Percentiles rank a stretch among this genome's conserved stretches.
These are phyloP conservation scores for Danio rerio DNA, from an alignment of 2,113 vertebrate species.

Conservation along the genomic window DNA sequence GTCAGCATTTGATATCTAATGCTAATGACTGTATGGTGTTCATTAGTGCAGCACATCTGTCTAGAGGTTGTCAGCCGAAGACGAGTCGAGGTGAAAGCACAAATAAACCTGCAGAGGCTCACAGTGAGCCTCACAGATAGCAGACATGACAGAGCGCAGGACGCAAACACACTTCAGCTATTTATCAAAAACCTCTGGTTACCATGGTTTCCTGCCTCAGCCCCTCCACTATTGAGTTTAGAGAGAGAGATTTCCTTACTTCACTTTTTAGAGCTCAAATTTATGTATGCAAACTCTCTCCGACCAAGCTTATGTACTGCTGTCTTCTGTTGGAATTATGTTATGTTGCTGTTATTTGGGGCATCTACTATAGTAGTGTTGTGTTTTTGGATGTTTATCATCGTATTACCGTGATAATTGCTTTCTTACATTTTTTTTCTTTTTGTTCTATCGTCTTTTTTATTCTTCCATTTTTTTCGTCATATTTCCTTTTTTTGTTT, in stretches of 20 bases:
- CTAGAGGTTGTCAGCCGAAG: neutral
- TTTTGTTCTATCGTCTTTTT: too few relatives aligned
- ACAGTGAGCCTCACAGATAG: neutral
- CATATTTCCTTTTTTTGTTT: too few relatives aligned
- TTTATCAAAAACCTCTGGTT: slow-evolving; percentile 34
- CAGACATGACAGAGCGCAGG: slow-evolving; percentile 2
- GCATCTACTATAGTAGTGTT: too few relatives aligned
- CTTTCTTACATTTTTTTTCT: too few relatives aligned
- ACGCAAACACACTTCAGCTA: slow-evolving; percentile 18
- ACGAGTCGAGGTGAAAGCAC: neutral
- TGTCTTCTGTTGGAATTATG: too few relatives aligned
- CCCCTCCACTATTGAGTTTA: slow-evolving; percentile 3
- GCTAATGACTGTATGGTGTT: neutral
- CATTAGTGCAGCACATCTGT: neutral
- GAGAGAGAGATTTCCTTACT: neutral
- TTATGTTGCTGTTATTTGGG: too few relatives aligned
- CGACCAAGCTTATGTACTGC: neutral
- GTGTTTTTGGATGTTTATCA: too few relatives aligned
- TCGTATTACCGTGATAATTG: too few relatives aligned
- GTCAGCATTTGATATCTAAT: neutral
- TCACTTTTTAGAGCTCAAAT: neutral
- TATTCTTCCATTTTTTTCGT: too few relatives aligned
- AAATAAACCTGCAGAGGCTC: neutral
- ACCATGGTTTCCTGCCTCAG: slow-evolving; percentile 25
- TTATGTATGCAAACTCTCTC: neutral